Base-by-base conservation (phyloP, 2,797 vertebrate species). In the Numenius phaeopus region DNA sequence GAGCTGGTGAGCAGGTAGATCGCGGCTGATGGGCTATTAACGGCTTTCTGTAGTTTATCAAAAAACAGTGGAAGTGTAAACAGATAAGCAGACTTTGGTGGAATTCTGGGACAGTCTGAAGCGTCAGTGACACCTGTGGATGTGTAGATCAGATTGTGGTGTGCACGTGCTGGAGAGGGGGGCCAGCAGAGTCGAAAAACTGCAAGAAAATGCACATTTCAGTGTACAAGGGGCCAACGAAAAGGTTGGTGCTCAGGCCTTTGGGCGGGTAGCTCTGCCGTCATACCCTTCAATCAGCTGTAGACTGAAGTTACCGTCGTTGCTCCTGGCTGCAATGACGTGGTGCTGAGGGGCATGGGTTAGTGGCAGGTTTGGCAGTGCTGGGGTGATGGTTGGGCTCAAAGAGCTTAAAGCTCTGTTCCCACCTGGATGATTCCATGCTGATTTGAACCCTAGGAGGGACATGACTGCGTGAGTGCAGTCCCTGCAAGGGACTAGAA, bases 221-320 rank as follows among this genome's bases (percentile, higher is more conserved):
- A 37, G 2, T 22, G 10, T 18, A 14, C 2, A 55, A 58, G 8
- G 2, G 69, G 6, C 22, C 1, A 4, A 15, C 50, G 46, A 24
- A 61, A 89, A 87, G 4, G 14, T n/a, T 69, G 57, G 4, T 64
- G 23, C 85, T 73, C 32, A n/a, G 39, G 15, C 57, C 22, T 91
- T 71, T 61, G 37, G 19, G 10, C 16, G 54, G 15, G 14, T n/a
- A 40, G 20, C 11, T 61, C 27, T 78, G 12, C 15, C 29, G 2
- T 27, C 17, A 19, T 47, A 26, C 11, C 22, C 9, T 55, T 89
- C 70, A 37, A 54, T 75, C 26, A 64, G 59, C 37, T 29, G 24
- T 37, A 80, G 50, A 40, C 27, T 40, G 46, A 62, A 3, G 10
- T 34, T 64, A 19, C 10, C 2, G 4, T 34, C 76, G 54, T 15